Evolutionary conservation across 92 coral and sea anemone genomes (phyloP), one percentile per base, ranked within the genome.

Genomic region (Montipora capitata): DNA sequence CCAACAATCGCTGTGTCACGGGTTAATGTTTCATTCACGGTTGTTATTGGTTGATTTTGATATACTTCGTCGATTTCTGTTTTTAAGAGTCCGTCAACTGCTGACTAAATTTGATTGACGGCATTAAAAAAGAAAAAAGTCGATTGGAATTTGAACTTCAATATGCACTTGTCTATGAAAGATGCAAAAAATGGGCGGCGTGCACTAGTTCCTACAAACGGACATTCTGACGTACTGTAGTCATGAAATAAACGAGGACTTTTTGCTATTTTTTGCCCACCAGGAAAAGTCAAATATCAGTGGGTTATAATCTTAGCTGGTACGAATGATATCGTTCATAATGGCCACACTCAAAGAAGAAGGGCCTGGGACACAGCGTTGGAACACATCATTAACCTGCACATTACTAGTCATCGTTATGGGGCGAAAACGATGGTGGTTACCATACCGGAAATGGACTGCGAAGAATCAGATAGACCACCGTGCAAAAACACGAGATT

Each of bases 301-400:
- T 96, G 99, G 99, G 87, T 96, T 9, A 83, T 96, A 17, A 94
- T 96, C 10, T 92, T 96, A 5, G 98, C 92, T 6, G 99, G 98
- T 44, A 96, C 99, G 2, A 96, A 96, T 69, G 99, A 96, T 87
- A 89, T 96, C 40, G 83, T 92, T 14, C 96, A 95, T 75, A 92
- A 89, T 80, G 81, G 71, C 43, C 77, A 90, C 51, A 71, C 87
- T n/a, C 85, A 92, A 14, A 86, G 58, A 68, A 88, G 79, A 78
- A 80, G 62, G 57, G 93, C 87, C 93, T 95, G 96, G 96, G 97
- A 92, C 93, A 86, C 80, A 82, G 83, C 94, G 4, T 98, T 93
- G 8, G 94, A 94, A 61, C 93, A 91, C 90, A 83, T 96, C 83
- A 89, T 96, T 40, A 88, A 92, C 64, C 86, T 96, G 13, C 99